Percentiles rank a stretch among this genome's conserved stretches.
phyloP scores from a whole-genome alignment of 2,888 invertebrate species.

The Melipona beecheii region DNA sequence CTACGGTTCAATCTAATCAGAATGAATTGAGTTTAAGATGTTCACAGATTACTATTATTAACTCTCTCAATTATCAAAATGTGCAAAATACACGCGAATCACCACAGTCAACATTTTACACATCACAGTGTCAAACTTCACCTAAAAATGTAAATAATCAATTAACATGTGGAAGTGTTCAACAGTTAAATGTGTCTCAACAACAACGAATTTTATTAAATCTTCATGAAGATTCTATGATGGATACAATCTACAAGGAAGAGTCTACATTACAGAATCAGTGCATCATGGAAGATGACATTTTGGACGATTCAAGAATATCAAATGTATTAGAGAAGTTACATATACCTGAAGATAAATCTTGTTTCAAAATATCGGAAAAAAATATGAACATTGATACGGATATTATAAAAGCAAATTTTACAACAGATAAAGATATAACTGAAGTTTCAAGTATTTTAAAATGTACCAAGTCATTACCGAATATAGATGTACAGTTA shows the following conservation, averaged over 20 bases:
- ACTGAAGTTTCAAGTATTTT: conserved; percentile 40
- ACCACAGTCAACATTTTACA: conserved; percentile 26
- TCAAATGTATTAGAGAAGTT: conserved; percentile 9
- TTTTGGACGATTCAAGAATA: conserved; percentile 31
- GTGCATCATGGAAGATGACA: conserved; percentile 31
- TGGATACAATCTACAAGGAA: conserved; percentile 25
- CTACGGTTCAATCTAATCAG: conserved; percentile 18
- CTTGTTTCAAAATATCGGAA: conserved; percentile 21
- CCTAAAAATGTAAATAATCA: conserved; percentile 24
- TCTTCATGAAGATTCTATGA: conserved; percentile 27
- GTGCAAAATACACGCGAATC: conserved; percentile 16
- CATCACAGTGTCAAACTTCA: conserved; percentile 30
- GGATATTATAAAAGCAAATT: conserved; percentile 27
- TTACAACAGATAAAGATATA: conserved; percentile 26
- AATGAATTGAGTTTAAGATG: conserved; percentile 33
- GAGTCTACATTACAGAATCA: conserved; percentile 14
- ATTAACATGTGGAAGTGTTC: conserved; percentile 25
- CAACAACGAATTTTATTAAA: conserved; percentile 33
- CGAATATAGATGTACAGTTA: conserved; percentile 32
- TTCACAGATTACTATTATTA: conserved; percentile 32
- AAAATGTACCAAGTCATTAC: conserved; percentile 37
- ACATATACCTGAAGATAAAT: conserved; percentile 10
- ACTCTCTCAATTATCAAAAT: conserved; percentile 31
- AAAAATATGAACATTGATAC: conserved; percentile 22
- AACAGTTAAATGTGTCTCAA: conserved; percentile 31